Percentiles rank a stretch among this genome's conserved stretches.
phyloP scores from a whole-genome alignment of 2,797 vertebrate species.

The Coluber constrictor region DNA sequence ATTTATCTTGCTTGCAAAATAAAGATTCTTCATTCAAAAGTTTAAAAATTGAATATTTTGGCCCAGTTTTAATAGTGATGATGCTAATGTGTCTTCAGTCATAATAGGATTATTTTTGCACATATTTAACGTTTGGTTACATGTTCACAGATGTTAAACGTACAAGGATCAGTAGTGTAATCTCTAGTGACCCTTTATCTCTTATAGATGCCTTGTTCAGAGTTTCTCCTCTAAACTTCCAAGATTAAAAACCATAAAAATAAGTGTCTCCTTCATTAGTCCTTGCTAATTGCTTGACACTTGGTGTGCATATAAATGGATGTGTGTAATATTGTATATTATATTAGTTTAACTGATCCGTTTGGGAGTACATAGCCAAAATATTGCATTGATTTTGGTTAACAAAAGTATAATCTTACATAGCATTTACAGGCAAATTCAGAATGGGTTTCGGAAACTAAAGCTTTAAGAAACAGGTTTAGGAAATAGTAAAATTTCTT shows the following conservation, averaged over 20 bases:
- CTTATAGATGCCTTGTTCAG: background rate
- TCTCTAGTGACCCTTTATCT: background rate
- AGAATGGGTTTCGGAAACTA: background rate
- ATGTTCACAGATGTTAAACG: background rate
- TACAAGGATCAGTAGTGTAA: background rate
- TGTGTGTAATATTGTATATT: background rate
- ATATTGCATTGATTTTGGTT: background rate
- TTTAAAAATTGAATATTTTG: background rate
- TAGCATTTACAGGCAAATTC: background rate
- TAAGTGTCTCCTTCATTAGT: background rate
- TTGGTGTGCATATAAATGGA: background rate
- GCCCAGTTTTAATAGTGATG: background rate
- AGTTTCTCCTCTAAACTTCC: background rate
- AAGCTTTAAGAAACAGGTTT: background rate
- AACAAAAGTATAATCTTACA: background rate
- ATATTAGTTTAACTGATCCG: background rate
- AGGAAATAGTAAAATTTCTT: background rate
- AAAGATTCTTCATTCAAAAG: background rate
- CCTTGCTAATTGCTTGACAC: background rate
- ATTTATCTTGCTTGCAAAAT: background rate
- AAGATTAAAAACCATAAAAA: background rate
- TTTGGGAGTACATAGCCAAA: background rate
- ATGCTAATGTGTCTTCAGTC: background rate
- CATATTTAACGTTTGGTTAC: slow-evolving; percentile 7
- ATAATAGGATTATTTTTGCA: background rate